phyloP scores from a whole-genome alignment of 2,888 invertebrate genomes.

The Patella pellucida region DNA sequence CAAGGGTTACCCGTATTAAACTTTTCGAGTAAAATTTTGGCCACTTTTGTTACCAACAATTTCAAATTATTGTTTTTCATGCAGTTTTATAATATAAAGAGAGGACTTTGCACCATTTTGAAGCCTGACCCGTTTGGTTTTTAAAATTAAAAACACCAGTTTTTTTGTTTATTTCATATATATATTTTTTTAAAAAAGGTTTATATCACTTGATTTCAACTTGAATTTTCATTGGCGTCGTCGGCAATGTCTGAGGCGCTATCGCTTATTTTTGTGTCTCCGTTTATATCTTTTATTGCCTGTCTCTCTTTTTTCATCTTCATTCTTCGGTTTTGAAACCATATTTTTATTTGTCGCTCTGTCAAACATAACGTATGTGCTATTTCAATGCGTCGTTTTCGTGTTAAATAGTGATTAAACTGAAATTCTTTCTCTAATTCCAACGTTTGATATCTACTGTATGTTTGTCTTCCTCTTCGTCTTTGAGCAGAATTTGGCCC shows the following conservation, averaged over 20 bases:
- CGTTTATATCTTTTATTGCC: slow-evolving; percentile 65
- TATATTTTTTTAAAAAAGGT: too few species aligned
- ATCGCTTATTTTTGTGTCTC: slow-evolving; percentile 28
- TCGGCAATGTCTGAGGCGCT: slow-evolving; percentile 22
- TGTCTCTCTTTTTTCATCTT: slow-evolving; percentile 83
- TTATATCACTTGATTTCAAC: slow-evolving; percentile 15
- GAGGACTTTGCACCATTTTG: neutral
- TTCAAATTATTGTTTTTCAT: too few species aligned
- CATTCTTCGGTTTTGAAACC: slow-evolving; percentile 94
- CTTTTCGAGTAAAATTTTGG: slow-evolving; percentile 5
- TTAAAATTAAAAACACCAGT: neutral
- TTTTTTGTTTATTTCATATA: neutral
- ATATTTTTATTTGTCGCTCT: slow-evolving; percentile 84
- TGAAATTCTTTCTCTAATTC: slow-evolving; percentile 98
- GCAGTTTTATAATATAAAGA: neutral
- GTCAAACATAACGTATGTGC: slow-evolving; percentile 96
- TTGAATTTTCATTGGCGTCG: slow-evolving; percentile 20
- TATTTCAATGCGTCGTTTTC: slow-evolving; percentile 96
- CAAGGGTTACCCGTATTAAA: neutral
- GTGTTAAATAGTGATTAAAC: slow-evolving; percentile 97
- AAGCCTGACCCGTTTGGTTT: neutral
- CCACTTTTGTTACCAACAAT: neutral
- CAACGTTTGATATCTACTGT: slow-evolving; percentile 96
- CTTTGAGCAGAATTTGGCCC: slow-evolving; percentile 68
- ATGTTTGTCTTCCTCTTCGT: slow-evolving; percentile 89